These are phyloP conservation scores for Brachypteracias leptosomus DNA, from an alignment of 2,113 vertebrate genomes.

Conservation along the genomic window DNA sequence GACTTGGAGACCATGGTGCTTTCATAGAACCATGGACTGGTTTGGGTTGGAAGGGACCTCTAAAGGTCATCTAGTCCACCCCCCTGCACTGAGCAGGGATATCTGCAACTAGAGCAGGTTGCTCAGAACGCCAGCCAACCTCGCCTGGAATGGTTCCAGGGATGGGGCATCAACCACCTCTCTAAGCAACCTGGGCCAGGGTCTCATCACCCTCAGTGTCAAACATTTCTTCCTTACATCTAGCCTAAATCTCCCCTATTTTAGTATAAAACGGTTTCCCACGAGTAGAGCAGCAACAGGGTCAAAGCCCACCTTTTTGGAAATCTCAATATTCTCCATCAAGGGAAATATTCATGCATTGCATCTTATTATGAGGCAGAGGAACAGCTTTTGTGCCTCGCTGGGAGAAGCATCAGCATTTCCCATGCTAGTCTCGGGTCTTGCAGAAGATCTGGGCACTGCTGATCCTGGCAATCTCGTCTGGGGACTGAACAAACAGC, in stretches of 20 bases:
- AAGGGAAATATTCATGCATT: background rate
- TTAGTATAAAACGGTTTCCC: background rate
- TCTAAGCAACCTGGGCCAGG: background rate
- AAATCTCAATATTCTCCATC: background rate
- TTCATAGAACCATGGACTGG: background rate
- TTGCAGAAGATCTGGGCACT: background rate
- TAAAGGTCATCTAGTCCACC: background rate
- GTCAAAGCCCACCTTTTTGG: background rate
- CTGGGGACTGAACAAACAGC: background rate
- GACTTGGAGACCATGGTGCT: no score
- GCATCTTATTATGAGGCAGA: background rate
- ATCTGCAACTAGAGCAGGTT: background rate
- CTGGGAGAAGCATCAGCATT: fast-evolving
- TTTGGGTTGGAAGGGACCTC: background rate
- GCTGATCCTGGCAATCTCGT: background rate
- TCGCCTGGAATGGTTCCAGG: background rate
- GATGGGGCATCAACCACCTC: background rate
- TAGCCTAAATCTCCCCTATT: background rate
- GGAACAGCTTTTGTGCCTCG: background rate
- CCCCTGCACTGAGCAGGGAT: background rate
- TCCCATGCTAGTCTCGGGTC: background rate
- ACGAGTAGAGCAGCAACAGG: background rate
- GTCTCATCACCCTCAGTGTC: background rate
- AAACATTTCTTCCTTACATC: background rate
- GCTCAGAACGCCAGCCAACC: background rate